A percentile compares a stretch with the other conserved stretches of the same genome.
Conservation (phyloP, 2,113 vertebrate species). For the Vombatus ursinus region DNA sequence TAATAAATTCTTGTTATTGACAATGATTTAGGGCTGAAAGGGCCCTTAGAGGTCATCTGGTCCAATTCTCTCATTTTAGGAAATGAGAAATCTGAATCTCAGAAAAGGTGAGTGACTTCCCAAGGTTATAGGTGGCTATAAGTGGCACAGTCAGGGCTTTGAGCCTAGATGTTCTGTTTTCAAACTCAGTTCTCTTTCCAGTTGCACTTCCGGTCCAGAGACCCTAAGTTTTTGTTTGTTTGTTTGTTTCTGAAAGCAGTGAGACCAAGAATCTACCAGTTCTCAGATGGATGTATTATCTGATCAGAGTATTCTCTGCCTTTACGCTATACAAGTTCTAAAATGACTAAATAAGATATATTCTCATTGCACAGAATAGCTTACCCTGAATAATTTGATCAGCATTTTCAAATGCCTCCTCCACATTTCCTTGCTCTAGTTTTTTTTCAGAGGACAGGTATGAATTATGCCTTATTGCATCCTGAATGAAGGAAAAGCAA, state of each 20-base stretch:
- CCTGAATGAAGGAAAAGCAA: conserved; percentile 62
- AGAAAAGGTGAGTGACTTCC: background rate
- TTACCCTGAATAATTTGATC: conserved; percentile 82
- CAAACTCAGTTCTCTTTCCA: background rate
- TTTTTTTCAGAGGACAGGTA: conserved; percentile 78
- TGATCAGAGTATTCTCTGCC: background rate
- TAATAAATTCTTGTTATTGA: background rate
- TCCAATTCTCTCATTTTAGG: background rate
- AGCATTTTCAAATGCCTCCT: conserved; percentile 78
- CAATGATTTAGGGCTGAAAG: background rate
- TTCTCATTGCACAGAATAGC: background rate
- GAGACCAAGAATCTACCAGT: background rate
- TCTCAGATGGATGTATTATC: background rate
- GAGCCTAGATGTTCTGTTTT: background rate
- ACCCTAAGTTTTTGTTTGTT: background rate
- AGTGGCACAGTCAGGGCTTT: background rate
- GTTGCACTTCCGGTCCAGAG: background rate
- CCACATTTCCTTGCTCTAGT: conserved; percentile 79
- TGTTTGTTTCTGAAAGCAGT: background rate
- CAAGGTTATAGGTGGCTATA: background rate
- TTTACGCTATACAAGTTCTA: background rate
- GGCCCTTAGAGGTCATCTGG: background rate
- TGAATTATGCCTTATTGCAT: conserved; percentile 78
- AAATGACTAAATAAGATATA: background rate
- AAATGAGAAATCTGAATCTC: background rate